Conservation (phyloP, 2,888 invertebrate genomes). For the Prenolepis imparis region DNA sequence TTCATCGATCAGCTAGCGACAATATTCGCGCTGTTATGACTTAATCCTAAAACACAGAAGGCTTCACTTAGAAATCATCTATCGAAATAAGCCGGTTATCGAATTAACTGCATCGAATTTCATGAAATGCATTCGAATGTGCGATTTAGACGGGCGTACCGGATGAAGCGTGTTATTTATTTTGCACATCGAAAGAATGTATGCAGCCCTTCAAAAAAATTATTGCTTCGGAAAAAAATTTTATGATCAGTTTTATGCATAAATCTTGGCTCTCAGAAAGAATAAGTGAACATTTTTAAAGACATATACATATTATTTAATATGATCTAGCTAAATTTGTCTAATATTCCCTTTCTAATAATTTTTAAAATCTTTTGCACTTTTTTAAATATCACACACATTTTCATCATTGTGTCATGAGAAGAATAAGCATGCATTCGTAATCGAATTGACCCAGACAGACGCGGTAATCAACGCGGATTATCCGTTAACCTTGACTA, state of each 20-base stretch:
- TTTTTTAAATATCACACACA: background rate
- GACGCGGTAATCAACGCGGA: conserved; percentile 18
- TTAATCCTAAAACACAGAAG: conserved; percentile 61
- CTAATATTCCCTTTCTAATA: background rate
- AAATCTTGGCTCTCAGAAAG: background rate
- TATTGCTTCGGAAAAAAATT: background rate
- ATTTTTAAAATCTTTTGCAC: background rate
- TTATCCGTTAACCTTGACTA: conserved; percentile 51
- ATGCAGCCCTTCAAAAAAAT: background rate
- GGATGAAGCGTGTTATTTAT: background rate
- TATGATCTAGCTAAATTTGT: background rate
- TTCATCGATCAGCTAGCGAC: conserved; percentile 49
- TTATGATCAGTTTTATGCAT: background rate
- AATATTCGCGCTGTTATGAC: conserved; percentile 63
- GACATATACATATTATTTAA: background rate
- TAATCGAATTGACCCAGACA: background rate
- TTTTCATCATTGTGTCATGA: background rate
- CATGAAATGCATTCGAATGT: conserved; percentile 50
- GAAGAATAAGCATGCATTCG: background rate
- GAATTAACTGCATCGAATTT: conserved; percentile 72
- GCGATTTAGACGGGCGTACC: conserved; percentile 32
- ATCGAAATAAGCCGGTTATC: conserved; percentile 74
- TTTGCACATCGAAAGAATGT: background rate
- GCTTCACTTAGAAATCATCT: conserved; percentile 64
- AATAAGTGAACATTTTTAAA: background rate